These are phyloP conservation scores for Polydrusus cervinus DNA, from an alignment of 2,888 invertebrate genomes.

Conservation along the genomic window DNA sequence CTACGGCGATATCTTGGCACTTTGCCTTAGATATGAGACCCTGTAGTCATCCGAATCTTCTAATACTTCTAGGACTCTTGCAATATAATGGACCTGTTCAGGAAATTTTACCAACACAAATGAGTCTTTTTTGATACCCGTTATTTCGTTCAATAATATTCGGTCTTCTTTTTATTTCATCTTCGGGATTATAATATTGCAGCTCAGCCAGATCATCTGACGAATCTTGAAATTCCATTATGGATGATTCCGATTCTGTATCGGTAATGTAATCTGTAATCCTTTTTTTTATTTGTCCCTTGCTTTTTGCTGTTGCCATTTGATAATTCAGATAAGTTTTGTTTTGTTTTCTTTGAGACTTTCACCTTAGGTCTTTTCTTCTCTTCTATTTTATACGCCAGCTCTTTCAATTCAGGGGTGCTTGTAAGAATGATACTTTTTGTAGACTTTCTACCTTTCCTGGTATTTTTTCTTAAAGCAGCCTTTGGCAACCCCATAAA, in stretches of 20 bases:
- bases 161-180: slow-evolving; percentile 13
- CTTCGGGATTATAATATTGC: slow-evolving; percentile 4
- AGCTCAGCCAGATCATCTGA: slow-evolving; percentile 27
- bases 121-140: slow-evolving; percentile 22
- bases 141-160: slow-evolving; percentile 18
- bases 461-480: slow-evolving; percentile 20
- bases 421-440: slow-evolving; percentile 25
- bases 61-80: slow-evolving; percentile 13
- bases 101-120: slow-evolving; percentile 35
- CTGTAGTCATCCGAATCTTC: slow-evolving; percentile 12
- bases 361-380: slow-evolving; percentile 20
- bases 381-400: slow-evolving; percentile 22
- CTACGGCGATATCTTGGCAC: slow-evolving; percentile 14
- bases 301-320: background rate
- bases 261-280: slow-evolving; percentile 6
- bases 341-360: background rate
- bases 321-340: background rate
- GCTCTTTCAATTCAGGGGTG: slow-evolving; percentile 23
- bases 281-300: slow-evolving; percentile 6
- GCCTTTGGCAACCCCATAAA: slow-evolving; percentile 24
- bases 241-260: slow-evolving; percentile 14
- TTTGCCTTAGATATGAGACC: slow-evolving; percentile 21
- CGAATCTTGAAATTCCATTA: slow-evolving; percentile 17
- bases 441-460: slow-evolving; percentile 11
- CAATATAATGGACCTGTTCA: slow-evolving; percentile 26